Base-by-base conservation (phyloP, 2,113 vertebrate genomes). In the Pitta sordida region DNA sequence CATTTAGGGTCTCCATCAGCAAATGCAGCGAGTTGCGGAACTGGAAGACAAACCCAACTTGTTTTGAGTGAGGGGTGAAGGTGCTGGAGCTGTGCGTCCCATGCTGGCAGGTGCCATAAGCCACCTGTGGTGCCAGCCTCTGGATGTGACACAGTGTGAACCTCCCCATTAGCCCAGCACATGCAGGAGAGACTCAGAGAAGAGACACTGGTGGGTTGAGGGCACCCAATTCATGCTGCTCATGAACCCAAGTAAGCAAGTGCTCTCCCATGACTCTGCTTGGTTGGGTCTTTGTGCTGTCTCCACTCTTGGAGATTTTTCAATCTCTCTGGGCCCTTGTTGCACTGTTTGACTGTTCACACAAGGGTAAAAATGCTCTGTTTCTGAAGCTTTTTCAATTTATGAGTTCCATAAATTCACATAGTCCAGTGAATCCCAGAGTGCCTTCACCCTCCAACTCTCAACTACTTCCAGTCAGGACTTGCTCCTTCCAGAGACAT, bases 1-100 rank as follows among this genome's bases (percentile, higher is more conserved):
- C 98, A 0, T 99, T 99, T 93, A 99, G 97, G 0, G 99, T 99
- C 91, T 99, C 99, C 99, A 99, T 99, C 56, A 99, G 98, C 58
- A 99, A 97, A 5, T 98, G 98, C 53, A 99, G 96, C 3, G 99
- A 99, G 63, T 96, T 99, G 26, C 98, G 98, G 96, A 99, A 99
- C 99, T 99, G 94, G 19, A 90, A 92, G 85, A 75, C 26, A 78
- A 91, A 64, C 80, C n/a, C n/a, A n/a, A 11, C 8, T 5, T 2
- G 0, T 48, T 55, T 19, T 55, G 64, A 83, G 55, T n/a, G 34
- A 52, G 30, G 37, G 41, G 9, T 4, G 24, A 13, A 76, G 56
- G 29, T 5, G n/a, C 46, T n/a, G 23, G 1, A 6, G 13, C 6
- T 9, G 3, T 2, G 15, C 39, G 36, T 44, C 16, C 34, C 34